Evolutionary conservation across 2,113 vertebrate species (phyloP), one percentile per base, ranked within the genome.

Genomic region (Lutjanus erythropterus): DNA sequence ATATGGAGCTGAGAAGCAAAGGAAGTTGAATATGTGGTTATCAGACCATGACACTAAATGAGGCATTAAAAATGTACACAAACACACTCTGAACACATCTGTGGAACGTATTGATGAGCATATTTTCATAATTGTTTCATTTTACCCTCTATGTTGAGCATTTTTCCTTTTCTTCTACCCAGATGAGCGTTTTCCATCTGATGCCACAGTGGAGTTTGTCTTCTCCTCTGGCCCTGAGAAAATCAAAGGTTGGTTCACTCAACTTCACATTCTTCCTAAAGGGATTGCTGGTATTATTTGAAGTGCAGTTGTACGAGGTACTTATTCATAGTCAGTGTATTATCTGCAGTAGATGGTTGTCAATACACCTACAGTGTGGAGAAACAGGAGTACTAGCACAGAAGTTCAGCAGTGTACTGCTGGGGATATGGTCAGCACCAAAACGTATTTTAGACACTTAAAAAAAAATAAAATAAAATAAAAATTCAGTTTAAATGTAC

Each of bases 151-250:
- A n/a, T 64, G 5, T 14, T 41, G 15, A 62, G 2, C 2, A 27
- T 29, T 50, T 19, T 19, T 14, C 12, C 1, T 46, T 37, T 35
- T 74, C 27, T 35, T 80, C 19, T 60, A 10, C 53, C 21, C 75
- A 98, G 97, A 98, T 61, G 96, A 97, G 78, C 93, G 94, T 71
- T 97, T 97, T 81, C 96, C 97, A 29, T 95, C 96, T 52, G 96
- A 97, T 85, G 97, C 96, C 59, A 96, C 94, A 0, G 97, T 97
- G 77, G 97, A 98, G 89, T 97, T 97, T 74, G 88, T 97, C 83
- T 98, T 98, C 91, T 97, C 97, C 52, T 96, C 96, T 31, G 94
- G 96, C 78, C 96, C 96, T 0, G 97, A 98, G 90, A 96, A 96
- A 81, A 93, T 96, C 73, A 97, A 96, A 96, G 97, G 97, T 97